Base-by-base conservation (phyloP, 2,888 invertebrate genomes). In the Leptothorax acervorum region DNA sequence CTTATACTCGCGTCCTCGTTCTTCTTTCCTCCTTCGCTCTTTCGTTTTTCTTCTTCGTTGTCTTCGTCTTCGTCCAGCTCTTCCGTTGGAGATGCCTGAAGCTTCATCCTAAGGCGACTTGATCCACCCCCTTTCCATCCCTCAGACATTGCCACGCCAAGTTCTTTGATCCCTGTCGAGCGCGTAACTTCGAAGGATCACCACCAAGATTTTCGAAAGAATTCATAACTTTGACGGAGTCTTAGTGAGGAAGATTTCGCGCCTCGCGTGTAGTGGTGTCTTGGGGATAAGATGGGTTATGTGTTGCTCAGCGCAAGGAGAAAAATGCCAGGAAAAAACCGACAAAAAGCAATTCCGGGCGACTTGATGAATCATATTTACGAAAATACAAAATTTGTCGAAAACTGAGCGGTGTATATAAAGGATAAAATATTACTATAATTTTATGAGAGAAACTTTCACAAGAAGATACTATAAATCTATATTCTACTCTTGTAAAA, bases 161-260 rank as follows among this genome's bases (percentile, higher is more conserved):
- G 91, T 92, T 93, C 91, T 91, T 92, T 92, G 92, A 92, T 92
- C 92, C 93, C 92, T 86, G 90, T 88, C 90, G 91, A 92, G 92
- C 91, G 92, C 90, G 91, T 92, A 91, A 92, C 92, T 93, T 92
- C 91, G 89, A 90, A 90, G 90, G 89, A 85, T 93, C 91, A 91
- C 90, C 91, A 86, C 87, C 85, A 89, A 93, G 92, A 91, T 92
- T 93, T 92, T 92, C 89, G 89, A 91, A 90, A 93, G 93, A 94
- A 94, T 94, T 94, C 94, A 94, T 94, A 94, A 94, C 92, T 94
- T 91, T 86, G 87, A 83, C 87, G 79, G 84, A 79, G 89, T 90
- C 90, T 90, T 92, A 90, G 86, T 78, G 84, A 66, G 78, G 83
- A 85, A 88, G 90, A 89, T 91, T 91, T 93, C 76, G 74, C 85